Evolutionary conservation across 1,140 invertebrate genomes (phyloP), one percentile per base, ranked within the genome.

Genomic region (Habropoda laboriosa): DNA sequence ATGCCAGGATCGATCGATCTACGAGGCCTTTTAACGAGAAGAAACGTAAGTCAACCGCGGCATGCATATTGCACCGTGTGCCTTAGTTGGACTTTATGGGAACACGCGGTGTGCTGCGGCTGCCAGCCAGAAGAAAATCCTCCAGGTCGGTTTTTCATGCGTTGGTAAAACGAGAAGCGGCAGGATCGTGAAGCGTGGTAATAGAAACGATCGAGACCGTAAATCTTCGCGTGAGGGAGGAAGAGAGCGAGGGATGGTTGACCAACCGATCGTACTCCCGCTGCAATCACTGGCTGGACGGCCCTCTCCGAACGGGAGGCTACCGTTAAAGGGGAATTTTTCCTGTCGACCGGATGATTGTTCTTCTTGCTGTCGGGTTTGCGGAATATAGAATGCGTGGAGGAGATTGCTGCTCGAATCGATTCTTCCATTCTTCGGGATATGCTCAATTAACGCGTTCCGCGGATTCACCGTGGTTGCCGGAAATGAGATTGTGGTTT

Each of bases 61-160:
- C 67, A 57, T 70, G 67, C 67, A 71, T 71, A 71, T 71, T 71
- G 67, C 71, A 73, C 57, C 32, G 53, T 13, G 42, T 8, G 57
- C 57, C 71, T 49, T 73, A 73, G 71, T 73, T 73, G 57, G 71
- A 73, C 57, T 73, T 73, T 73, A 73, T 73, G 71, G 71, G 71
- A 73, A 73, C 57, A 24, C 42, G 66, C 21, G 49, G 49, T 3
- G 49, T 21, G 47, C 66, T 55, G n/a, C n/a, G n/a, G n/a, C n/a
- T 7, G 51, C 18, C 10, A 38, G 38, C 71, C 71, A 42, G 71
- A 73, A 73, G 71, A 73, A 73, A 73, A 73, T 47, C 30, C 30
- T n/a, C 7, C 32, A 32, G 58, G 13, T 24, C 4, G 18, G 30
- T 60, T 73, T 73, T 73, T 73, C 40, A 38, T 45, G 40, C 70